Conservation (phyloP, 2,797 vertebrate species). For the Onychomys arenicola region DNA sequence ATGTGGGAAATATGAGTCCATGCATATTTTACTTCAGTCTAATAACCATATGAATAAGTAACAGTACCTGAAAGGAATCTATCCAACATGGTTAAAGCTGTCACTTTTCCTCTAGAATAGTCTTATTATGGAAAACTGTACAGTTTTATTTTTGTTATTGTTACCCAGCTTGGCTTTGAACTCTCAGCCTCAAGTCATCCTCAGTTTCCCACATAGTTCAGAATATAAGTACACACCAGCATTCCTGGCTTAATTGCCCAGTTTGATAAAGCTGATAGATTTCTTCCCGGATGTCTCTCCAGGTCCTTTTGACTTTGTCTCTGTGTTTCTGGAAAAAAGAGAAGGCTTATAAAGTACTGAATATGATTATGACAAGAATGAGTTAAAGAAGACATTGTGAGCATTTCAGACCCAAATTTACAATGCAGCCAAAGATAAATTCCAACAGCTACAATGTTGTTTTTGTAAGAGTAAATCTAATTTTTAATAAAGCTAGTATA, state of each 20-base stretch:
- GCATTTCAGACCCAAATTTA: constrained; percentile 12
- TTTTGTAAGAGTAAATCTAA: constrained; percentile 21
- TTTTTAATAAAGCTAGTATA: constrained; percentile 42
- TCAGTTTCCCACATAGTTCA: neutral
- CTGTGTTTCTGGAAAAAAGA: constrained; percentile 21
- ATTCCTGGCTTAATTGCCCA: neutral
- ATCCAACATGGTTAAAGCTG: neutral
- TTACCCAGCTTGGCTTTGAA: neutral
- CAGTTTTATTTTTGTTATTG: neutral
- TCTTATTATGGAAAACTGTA: neutral
- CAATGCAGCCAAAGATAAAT: neutral
- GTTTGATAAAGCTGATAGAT: constrained; percentile 10
- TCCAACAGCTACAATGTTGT: neutral
- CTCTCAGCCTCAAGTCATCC: neutral
- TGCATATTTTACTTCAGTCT: neutral
- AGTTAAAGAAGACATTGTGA: constrained; percentile 3
- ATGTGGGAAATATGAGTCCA: neutral
- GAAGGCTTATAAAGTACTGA: constrained; percentile 25
- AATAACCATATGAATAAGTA: neutral
- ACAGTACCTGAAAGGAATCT: neutral
- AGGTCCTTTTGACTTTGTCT: constrained; percentile 40
- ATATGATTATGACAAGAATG: neutral
- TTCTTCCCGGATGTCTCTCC: constrained; percentile 27
- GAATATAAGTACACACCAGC: neutral
- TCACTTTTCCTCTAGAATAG: constrained; percentile 3